Percentiles rank a stretch among this genome's conserved stretches.
phyloP scores from a whole-genome alignment of 2,113 vertebrate genomes.

The Sphaerodactylus townsendi region DNA sequence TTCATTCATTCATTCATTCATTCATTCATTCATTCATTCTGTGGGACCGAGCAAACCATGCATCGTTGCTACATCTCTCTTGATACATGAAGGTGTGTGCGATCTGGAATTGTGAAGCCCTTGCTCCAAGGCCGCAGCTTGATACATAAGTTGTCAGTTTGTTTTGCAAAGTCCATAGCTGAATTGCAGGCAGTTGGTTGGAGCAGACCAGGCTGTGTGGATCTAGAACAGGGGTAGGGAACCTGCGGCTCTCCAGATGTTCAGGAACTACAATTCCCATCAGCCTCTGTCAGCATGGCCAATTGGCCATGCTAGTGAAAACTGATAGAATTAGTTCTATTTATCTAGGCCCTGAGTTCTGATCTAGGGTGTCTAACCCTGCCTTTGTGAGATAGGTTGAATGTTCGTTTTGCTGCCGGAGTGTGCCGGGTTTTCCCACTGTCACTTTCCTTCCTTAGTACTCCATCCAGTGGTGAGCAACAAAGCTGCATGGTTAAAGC shows the following conservation, averaged over 20 bases:
- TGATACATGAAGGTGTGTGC: background rate
- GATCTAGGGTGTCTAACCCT: background rate
- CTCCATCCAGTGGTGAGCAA: conserved; percentile 6
- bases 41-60: background rate
- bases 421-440: background rate
- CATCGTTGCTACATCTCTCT: background rate
- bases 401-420: background rate
- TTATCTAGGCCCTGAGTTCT: too few species aligned
- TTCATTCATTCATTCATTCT: too few species aligned
- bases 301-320: too few species aligned
- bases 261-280: too few species aligned
- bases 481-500: background rate
- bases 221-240: too few species aligned
- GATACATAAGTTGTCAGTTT: too few species aligned
- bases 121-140: background rate
- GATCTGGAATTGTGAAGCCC: background rate
- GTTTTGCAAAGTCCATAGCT: background rate
- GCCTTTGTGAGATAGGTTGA: background rate
- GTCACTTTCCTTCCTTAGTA: background rate
- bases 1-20: too few species aligned
- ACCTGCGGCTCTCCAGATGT: too few species aligned
- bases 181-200: background rate
- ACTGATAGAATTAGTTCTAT: too few species aligned
- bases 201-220: background rate
- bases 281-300: too few species aligned